Evolutionary conservation across 37 sponge, comb jelly and placozoan species (phyloP).

Genomic region (Oopsacas minuta): DNA sequence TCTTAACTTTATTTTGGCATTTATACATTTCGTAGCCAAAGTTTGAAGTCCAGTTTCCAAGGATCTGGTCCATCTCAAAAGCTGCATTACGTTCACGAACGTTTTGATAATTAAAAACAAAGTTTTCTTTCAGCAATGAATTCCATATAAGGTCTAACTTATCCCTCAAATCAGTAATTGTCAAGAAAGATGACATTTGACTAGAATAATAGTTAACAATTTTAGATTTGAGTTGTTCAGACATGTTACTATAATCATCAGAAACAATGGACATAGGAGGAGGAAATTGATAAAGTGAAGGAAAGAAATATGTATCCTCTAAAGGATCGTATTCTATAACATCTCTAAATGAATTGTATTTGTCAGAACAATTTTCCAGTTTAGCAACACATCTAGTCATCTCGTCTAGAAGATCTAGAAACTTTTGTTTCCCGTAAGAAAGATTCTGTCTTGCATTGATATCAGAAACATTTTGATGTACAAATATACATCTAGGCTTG

Average conservation of each 20-base stretch:
- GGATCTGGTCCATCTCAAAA: neutral
- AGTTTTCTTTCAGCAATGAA: conserved; percentile 13
- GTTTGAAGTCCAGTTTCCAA: conserved; percentile 22
- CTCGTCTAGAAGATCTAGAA: neutral
- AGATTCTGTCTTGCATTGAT: neutral
- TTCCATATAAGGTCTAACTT: conserved; percentile 4
- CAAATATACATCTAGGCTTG: conserved; percentile 23
- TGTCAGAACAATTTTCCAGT: neutral
- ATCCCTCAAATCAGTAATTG: neutral
- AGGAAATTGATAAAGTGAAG: neutral
- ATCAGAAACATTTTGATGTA: conserved; percentile 20
- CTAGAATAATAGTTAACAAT: neutral
- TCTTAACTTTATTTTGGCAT: neutral
- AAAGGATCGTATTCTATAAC: neutral
- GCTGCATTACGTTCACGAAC: neutral
- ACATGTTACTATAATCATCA: neutral
- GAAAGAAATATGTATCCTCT: neutral
- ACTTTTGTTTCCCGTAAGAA: neutral
- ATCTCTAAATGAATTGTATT: neutral
- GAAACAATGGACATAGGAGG: conserved; percentile 12
- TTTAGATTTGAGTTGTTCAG: neutral
- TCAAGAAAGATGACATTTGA: neutral
- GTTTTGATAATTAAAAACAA: conserved; percentile 15
- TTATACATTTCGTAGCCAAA: neutral
- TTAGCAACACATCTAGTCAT: neutral